phyloP scores from a whole-genome alignment of 2,113 vertebrate species.

The Ardeotis arabs region DNA sequence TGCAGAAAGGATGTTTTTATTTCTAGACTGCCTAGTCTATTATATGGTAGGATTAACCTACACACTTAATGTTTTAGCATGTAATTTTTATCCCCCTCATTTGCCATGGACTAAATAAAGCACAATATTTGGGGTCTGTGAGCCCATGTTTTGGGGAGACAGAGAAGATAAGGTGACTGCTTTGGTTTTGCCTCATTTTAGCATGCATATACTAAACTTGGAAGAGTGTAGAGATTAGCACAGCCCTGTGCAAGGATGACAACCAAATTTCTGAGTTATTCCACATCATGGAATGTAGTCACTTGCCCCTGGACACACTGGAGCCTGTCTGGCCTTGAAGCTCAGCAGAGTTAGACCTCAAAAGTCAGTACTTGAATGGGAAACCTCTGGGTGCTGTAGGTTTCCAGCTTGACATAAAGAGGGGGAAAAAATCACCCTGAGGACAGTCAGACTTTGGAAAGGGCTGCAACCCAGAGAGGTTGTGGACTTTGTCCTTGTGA shows the following conservation, averaged over 20 bases:
- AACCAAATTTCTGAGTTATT: not conserved
- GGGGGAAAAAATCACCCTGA: not conserved
- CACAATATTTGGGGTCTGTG: not conserved
- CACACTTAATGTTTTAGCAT: not conserved
- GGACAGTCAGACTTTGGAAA: not conserved
- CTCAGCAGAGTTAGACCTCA: not conserved
- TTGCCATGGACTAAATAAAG: not conserved
- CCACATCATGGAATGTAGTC: accelerated
- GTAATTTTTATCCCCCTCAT: not conserved
- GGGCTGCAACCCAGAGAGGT: not conserved
- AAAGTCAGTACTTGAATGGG: not conserved
- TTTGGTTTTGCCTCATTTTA: not conserved
- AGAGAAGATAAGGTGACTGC: not conserved
- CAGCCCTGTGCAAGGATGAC: not conserved
- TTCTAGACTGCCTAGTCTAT: not conserved
- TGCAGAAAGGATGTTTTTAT: not conserved
- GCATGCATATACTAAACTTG: not conserved
- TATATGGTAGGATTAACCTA: not conserved
- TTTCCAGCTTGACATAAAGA: not conserved
- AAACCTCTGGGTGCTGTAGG: not conserved
- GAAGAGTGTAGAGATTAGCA: not conserved
- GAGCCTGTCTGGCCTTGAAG: not conserved
- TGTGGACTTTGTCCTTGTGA: not conserved
- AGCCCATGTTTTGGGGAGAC: not conserved
- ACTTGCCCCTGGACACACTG: not conserved